Base-by-base conservation (phyloP, 2,797 vertebrate species). In the Enteromius trimaculatus region DNA sequence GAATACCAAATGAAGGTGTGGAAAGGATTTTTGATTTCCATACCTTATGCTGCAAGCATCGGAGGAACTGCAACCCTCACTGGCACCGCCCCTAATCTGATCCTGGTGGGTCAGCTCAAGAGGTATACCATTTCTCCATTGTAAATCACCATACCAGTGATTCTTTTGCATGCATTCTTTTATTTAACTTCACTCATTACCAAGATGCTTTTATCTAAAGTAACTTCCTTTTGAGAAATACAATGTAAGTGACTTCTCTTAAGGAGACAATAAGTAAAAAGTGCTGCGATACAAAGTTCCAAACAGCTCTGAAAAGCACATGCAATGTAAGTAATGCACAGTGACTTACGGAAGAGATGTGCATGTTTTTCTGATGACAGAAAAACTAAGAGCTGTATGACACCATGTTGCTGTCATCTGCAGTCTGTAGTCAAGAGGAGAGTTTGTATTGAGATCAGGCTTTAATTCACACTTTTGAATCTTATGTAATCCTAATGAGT, bases 21-120 rank as follows among this genome's bases (percentile, higher is more conserved):
- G 97, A 99, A 99, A 90, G 98, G 97, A 29, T 98, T 99, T 92
- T 91, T 99, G 80, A 98, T 99, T 89, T 98, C 96, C 58, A 99
- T 99, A 82, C 98, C 98, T 0, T 99, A 99, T 0, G 94, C 98
- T 0, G 97, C 98, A 88, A 99, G 97, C 88, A 99, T 99, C 0
- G 98, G 98, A 78, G 98, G 98, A 7, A 99, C 97, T 0, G 97
- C 98, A 76, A 99, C 98, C 0, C 93, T 99, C 85, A 99, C 98
- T 0, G 98, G 98, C 87, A 99, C 98, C 0, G 95, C 97, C 0
- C 97, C 98, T 23, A 99, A 99, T 91, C 96, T 99, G 89, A 97
- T 99, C 90, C 94, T 99, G 49, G 95, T 97, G 5, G 98, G 98
- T 81, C 97, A 99, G 90, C 94, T 99, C 65, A 99, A 96, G 90